phyloP scores from a whole-genome alignment of 2,888 invertebrate genomes.

The Eupithecia abbreviata region DNA sequence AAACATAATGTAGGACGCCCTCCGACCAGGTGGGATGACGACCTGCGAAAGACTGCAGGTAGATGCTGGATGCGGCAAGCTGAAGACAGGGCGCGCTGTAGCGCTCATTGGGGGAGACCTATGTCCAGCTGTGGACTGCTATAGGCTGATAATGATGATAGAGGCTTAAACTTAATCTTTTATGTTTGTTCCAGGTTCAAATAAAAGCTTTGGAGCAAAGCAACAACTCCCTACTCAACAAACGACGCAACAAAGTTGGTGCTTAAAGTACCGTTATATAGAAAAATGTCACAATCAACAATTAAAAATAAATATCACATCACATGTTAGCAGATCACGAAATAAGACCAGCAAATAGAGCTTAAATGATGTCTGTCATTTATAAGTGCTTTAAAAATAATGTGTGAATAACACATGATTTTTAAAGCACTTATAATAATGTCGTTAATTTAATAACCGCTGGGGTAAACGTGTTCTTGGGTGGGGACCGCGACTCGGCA shows the following conservation, averaged over 20 bases:
- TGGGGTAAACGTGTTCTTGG: no score
- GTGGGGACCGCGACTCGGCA: no score
- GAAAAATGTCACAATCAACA: not conserved
- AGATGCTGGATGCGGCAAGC: no score
- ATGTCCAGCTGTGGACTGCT: no score
- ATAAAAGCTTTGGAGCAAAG: constrained; percentile 96
- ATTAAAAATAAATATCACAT: not conserved
- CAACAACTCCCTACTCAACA: constrained; percentile 95
- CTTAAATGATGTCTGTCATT: not conserved
- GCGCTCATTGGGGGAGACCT: no score
- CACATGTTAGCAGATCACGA: not conserved
- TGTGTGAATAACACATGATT: not conserved
- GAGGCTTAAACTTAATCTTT: no score
- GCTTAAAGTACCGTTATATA: constrained; percentile 57
- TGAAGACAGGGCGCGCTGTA: no score
- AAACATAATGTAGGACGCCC: no score
- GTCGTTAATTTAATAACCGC: no score
- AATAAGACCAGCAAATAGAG: not conserved
- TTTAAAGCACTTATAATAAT: not conserved
- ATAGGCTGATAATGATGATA: not conserved
- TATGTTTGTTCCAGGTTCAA: constrained; percentile 85
- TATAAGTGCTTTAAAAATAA: no score
- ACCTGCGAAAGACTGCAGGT: no score
- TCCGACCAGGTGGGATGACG: no score
- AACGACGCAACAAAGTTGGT: constrained; percentile 87